These are phyloP conservation scores for Pristionchus arcanus DNA, from an alignment of 2,888 invertebrate species.

Conservation along the genomic window DNA sequence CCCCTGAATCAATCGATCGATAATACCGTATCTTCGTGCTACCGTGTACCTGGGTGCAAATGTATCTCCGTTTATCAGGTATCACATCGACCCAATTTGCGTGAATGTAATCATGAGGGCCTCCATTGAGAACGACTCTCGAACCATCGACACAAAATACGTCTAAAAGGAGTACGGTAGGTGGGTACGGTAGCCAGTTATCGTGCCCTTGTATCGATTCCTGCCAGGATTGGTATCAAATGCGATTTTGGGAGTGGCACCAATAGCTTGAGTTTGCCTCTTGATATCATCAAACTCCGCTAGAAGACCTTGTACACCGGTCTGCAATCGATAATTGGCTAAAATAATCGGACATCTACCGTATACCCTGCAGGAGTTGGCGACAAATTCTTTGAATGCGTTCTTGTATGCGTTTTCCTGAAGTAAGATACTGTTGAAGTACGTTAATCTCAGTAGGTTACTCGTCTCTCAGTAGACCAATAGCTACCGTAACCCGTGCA, in stretches of 20 bases:
- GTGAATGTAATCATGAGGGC: conserved; percentile 68
- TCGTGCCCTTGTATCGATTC: conserved; percentile 70
- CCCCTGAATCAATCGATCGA: conserved; percentile 56
- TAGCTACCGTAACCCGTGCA: neutral
- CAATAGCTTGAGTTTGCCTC: conserved; percentile 60
- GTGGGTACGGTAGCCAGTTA: neutral
- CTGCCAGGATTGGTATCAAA: conserved; percentile 67
- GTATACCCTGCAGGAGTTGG: neutral
- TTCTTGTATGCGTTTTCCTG: conserved; percentile 35
- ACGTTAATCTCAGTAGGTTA: no score
- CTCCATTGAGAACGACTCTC: conserved; percentile 64
- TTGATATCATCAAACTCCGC: conserved; percentile 59
- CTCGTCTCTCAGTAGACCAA: no score
- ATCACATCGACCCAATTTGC: conserved; percentile 69
- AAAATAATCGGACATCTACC: neutral
- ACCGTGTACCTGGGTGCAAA: conserved; percentile 65
- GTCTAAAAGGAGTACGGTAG: conserved; percentile 58
- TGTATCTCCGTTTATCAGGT: conserved; percentile 61
- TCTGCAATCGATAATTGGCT: conserved; percentile 46
- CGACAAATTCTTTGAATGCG: conserved; percentile 21
- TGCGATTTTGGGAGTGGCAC: conserved; percentile 62
- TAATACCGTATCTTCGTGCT: neutral
- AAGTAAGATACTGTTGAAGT: no score
- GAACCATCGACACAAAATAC: conserved; percentile 71
- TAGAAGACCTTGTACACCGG: conserved; percentile 59